A percentile compares a stretch with the other conserved stretches of the same genome.
Conservation (phyloP, 2,113 vertebrate genomes). For the Chitala chitala region DNA sequence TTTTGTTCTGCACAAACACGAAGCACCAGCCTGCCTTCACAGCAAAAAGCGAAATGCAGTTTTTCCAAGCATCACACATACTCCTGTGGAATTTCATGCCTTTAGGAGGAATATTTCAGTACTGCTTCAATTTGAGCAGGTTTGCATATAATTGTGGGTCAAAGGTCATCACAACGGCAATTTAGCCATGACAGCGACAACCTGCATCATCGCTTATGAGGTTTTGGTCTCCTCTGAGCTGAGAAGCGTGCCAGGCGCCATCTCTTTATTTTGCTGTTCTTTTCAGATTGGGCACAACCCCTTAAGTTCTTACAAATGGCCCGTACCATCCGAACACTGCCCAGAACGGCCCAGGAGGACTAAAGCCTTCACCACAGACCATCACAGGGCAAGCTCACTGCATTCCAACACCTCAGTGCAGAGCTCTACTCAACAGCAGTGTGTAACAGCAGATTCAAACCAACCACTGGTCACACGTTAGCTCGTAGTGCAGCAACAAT, state of each 20-base stretch:
- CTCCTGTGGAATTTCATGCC: slow-evolving; percentile 26
- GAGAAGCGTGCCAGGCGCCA: background rate
- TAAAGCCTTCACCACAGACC: no score
- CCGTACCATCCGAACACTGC: slow-evolving; percentile 11
- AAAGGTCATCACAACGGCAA: slow-evolving; percentile 2
- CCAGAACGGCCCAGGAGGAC: no score
- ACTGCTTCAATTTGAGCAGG: slow-evolving; percentile 6
- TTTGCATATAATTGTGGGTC: background rate
- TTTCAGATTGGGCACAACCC: background rate
- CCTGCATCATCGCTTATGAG: background rate
- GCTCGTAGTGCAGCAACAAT: no score
- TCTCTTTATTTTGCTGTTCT: background rate
- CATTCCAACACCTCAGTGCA: no score
- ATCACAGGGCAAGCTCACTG: no score
- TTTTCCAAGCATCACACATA: slow-evolving; percentile 13
- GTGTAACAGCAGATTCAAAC: no score
- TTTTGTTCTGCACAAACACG: background rate
- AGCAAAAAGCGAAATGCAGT: slow-evolving; percentile 5
- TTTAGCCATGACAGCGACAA: slow-evolving; percentile 13
- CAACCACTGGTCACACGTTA: no score
- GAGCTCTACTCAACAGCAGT: no score
- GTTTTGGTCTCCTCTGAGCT: background rate
- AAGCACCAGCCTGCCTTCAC: background rate
- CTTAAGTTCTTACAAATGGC: no score
- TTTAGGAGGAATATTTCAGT: slow-evolving; percentile 24